Evolutionary conservation across 2,113 vertebrate species (phyloP).

Genomic region (Phainopepla nitens): DNA sequence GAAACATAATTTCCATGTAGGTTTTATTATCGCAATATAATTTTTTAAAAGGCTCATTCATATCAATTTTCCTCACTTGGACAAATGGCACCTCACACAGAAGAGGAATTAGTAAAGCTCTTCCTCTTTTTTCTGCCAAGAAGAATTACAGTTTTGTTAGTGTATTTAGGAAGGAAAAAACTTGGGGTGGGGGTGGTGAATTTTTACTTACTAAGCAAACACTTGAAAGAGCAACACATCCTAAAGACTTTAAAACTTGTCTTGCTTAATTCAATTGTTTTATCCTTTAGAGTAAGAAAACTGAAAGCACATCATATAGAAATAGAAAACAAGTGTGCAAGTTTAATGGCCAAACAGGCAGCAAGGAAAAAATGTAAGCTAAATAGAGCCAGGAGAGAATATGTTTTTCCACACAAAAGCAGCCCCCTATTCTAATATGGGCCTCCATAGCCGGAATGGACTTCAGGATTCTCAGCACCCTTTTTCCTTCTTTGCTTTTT

Average conservation of each 20-base stretch:
- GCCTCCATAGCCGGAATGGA: neutral
- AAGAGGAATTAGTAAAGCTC: neutral
- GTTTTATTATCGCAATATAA: neutral
- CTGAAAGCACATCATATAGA: constrained; percentile 55
- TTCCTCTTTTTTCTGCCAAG: neutral
- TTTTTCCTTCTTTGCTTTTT: neutral
- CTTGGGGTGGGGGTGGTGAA: neutral
- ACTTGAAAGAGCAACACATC: constrained; percentile 56
- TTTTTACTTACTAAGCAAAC: constrained; percentile 41
- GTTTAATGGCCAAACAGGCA: constrained; percentile 47
- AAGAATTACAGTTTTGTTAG: neutral
- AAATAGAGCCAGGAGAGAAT: constrained; percentile 29
- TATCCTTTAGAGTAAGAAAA: constrained; percentile 51
- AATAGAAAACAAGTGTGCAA: constrained; percentile 68
- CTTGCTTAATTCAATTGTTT: constrained; percentile 47
- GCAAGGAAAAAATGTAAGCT: neutral
- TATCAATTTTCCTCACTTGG: neutral
- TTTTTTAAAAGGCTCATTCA: neutral
- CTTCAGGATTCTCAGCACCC: neutral
- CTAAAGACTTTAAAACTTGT: constrained; percentile 48
- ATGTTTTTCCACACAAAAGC: constrained; percentile 35
- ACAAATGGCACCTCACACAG: neutral
- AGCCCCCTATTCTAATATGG: neutral
- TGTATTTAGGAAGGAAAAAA: neutral
- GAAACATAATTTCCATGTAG: neutral